These are phyloP conservation scores for Erethizon dorsatum DNA, from an alignment of 2,797 vertebrate species.

Conservation along the genomic window DNA sequence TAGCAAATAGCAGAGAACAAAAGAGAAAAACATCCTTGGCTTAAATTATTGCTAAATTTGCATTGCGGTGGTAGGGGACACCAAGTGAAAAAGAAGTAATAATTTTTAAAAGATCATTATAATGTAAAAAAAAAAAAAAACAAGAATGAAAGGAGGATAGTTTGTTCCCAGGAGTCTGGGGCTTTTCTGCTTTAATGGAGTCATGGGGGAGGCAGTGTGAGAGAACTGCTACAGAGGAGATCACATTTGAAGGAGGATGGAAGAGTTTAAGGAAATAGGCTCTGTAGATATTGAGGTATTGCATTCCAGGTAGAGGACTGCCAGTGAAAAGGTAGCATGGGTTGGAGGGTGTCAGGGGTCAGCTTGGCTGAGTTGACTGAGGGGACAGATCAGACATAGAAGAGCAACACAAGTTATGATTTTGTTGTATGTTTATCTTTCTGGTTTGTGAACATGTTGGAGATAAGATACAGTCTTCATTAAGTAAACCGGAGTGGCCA, in stretches of 20 bases:
- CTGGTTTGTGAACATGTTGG: not conserved
- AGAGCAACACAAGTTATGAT: too few relatives aligned
- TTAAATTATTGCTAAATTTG: not conserved
- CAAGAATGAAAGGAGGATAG: not conserved
- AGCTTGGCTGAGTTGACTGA: not conserved
- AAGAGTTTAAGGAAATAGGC: not conserved
- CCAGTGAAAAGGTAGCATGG: not conserved
- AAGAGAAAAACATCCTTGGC: not conserved
- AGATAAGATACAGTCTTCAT: not conserved
- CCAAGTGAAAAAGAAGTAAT: not conserved
- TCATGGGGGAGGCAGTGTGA: not conserved
- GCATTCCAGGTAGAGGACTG: not conserved
- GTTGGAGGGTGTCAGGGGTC: accelerated
- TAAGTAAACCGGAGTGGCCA: not conserved
- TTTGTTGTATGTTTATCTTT: not conserved
- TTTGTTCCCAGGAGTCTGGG: not conserved
- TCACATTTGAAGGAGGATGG: not conserved
- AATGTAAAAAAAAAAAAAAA: not conserved
- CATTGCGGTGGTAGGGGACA: not conserved
- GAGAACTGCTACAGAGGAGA: not conserved
- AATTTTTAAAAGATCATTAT: not conserved
- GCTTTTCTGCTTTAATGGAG: not conserved
- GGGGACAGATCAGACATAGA: not conserved
- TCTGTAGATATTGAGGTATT: not conserved
- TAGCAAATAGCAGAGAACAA: not conserved